Percentiles rank a stretch among this genome's conserved stretches.
phyloP scores from a whole-genome alignment of 2,797 vertebrate species.

The Malacoctenus gilli region DNA sequence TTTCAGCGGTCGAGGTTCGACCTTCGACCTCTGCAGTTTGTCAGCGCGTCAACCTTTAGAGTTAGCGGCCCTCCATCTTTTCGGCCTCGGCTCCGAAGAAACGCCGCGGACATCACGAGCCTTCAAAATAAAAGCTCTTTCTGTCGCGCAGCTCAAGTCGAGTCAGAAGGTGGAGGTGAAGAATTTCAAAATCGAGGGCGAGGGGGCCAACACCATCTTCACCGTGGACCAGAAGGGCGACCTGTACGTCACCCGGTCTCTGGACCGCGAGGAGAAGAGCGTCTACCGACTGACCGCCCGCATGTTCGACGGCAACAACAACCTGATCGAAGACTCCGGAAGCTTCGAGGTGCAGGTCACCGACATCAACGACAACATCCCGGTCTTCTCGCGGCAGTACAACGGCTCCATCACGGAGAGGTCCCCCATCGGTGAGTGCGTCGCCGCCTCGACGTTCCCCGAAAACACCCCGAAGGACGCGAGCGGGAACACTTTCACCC shows the following conservation, averaged over 20 bases:
- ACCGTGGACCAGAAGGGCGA: constrained; percentile 70
- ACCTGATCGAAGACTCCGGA: constrained; percentile 59
- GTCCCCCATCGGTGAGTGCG: constrained; percentile 65
- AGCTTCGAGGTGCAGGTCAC: constrained; percentile 71
- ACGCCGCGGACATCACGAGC: too few relatives aligned
- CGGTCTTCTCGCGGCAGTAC: constrained; percentile 63
- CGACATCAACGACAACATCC: constrained; percentile 81
- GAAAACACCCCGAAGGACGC: too few relatives aligned
- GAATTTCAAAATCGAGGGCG: constrained; percentile 70
- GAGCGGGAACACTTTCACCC: too few relatives aligned
- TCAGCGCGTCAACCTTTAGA: too few relatives aligned
- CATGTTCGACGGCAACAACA: constrained; percentile 56
- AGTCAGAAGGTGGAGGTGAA: constrained; percentile 18
- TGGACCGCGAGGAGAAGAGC: constrained; percentile 80
- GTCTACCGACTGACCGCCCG: constrained; percentile 68
- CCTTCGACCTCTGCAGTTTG: too few relatives aligned
- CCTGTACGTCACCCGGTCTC: constrained; percentile 62
- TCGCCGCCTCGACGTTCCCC: too few relatives aligned
- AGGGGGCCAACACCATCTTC: constrained; percentile 78
- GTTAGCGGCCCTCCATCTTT: too few relatives aligned
- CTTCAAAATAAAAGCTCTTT: too few relatives aligned
- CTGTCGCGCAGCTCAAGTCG: constrained; percentile 72
- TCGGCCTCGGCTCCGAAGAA: too few relatives aligned
- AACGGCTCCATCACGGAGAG: constrained; percentile 75
- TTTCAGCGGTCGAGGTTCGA: too few relatives aligned